Evolutionary conservation across 2,888 invertebrate genomes (phyloP).

Genomic region (Epinotia ramella): DNA sequence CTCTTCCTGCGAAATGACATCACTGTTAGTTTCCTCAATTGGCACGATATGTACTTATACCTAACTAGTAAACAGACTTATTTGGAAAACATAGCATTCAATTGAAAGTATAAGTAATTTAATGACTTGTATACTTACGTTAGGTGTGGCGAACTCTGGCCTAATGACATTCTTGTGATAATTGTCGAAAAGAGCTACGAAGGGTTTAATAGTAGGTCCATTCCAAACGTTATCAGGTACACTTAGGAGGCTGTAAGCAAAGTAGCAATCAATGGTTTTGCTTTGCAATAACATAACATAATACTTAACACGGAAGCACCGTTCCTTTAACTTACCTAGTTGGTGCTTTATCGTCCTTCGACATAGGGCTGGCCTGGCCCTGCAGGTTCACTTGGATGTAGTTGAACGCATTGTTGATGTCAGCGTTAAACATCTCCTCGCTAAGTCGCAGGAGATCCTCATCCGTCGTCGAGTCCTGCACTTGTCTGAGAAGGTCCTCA

Average conservation of each 20-base stretch:
- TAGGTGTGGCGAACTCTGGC: constrained; percentile 88
- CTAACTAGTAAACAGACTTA: constrained; percentile 24
- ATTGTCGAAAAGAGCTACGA: constrained; percentile 90
- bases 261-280: constrained; percentile 14
- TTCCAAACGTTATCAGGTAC: constrained; percentile 87
- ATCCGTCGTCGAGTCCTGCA: constrained; percentile 85
- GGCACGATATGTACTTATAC: constrained; percentile 47
- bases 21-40: constrained; percentile 58
- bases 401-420: constrained; percentile 90
- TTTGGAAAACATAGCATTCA: background rate
- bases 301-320: background rate
- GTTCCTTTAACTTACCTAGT: constrained; percentile 86
- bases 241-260: constrained; percentile 86
- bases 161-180: constrained; percentile 89
- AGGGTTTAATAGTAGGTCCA: constrained; percentile 88
- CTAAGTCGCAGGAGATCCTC: constrained; percentile 88
- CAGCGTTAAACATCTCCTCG: constrained; percentile 89
- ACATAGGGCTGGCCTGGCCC: constrained; percentile 89
- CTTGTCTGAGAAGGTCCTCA: constrained; percentile 74
- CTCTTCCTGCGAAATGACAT: constrained; percentile 84
- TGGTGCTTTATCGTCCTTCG: constrained; percentile 89
- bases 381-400: constrained; percentile 90
- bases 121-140: constrained; percentile 63
- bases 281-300: background rate
- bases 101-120: background rate